Evolutionary conservation across 2,888 invertebrate genomes (phyloP).

Genomic region (Andrena bicolor): DNA sequence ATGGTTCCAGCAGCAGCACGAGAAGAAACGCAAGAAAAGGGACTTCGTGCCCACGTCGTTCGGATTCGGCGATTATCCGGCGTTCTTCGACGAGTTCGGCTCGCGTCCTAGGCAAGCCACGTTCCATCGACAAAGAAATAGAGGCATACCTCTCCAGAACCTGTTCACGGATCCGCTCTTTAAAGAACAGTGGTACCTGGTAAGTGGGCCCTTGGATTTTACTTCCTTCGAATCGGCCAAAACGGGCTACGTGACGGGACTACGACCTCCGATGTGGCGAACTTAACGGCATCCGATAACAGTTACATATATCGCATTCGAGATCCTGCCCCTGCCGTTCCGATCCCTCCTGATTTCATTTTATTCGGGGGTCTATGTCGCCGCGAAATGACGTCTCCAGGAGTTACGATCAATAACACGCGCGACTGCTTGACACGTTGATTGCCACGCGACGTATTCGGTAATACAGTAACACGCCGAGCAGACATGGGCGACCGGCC

Average conservation of each 20-base stretch:
- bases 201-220: slow-evolving; percentile 87
- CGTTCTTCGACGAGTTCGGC: slow-evolving; percentile 80
- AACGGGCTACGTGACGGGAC: slow-evolving; percentile 70
- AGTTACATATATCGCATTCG: slow-evolving; percentile 58
- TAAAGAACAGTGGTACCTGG: slow-evolving; percentile 99
- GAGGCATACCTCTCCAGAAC: slow-evolving; percentile 85
- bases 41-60: slow-evolving; percentile 89
- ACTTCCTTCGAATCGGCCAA: slow-evolving; percentile 41
- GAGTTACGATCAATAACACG: slow-evolving; percentile 20
- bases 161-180: slow-evolving; percentile 96
- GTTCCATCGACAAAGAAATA: slow-evolving; percentile 81
- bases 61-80: slow-evolving; percentile 81
- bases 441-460: neutral
- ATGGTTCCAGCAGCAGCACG: slow-evolving; percentile 98
- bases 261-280: slow-evolving; percentile 14
- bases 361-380: neutral
- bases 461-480: neutral
- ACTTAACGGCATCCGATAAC: slow-evolving; percentile 56
- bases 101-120: slow-evolving; percentile 85
- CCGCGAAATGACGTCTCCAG: neutral
- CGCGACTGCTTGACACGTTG: slow-evolving; percentile 4
- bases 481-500: too few relatives aligned
- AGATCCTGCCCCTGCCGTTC: slow-evolving; percentile 22
- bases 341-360: slow-evolving; percentile 27
- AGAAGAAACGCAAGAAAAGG: slow-evolving; percentile 94